Conservation (phyloP, 2,888 invertebrate genomes). For the Erebia ligea region DNA sequence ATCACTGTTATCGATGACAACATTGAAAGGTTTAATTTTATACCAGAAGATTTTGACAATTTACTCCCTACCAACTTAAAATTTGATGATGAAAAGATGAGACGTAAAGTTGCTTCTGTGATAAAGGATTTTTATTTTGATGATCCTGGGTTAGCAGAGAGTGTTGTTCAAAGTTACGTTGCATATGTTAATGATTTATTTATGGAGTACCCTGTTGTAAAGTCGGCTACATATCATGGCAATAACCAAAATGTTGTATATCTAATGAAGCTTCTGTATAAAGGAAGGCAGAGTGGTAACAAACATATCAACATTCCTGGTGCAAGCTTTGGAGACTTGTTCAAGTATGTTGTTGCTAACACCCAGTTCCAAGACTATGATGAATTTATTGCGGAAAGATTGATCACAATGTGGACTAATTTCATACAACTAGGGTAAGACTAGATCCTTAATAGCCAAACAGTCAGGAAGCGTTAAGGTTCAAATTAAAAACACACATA, state of each 20-base stretch:
- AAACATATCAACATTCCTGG: slow-evolving; percentile 25
- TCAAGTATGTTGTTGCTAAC: slow-evolving; percentile 54
- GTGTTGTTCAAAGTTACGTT: slow-evolving; percentile 50
- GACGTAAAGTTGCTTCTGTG: slow-evolving; percentile 54
- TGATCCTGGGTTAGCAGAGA: slow-evolving; percentile 43
- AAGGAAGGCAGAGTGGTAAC: slow-evolving; percentile 18
- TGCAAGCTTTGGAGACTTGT: slow-evolving; percentile 47
- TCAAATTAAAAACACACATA: no score
- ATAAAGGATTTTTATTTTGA: slow-evolving; percentile 66
- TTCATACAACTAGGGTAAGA: slow-evolving; percentile 68
- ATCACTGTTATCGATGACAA: slow-evolving; percentile 48
- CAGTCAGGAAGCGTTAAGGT: no score
- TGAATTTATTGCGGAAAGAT: slow-evolving; percentile 47
- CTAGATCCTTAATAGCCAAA: no score
- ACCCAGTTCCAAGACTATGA: slow-evolving; percentile 44
- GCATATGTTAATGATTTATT: slow-evolving; percentile 66
- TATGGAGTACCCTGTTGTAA: slow-evolving; percentile 63
- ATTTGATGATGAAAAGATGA: slow-evolving; percentile 51
- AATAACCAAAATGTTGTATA: slow-evolving; percentile 57
- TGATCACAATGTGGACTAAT: slow-evolving; percentile 59
- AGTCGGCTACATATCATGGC: slow-evolving; percentile 59
- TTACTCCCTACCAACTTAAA: slow-evolving; percentile 65
- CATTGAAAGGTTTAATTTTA: slow-evolving; percentile 46
- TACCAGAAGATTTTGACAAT: slow-evolving; percentile 55
- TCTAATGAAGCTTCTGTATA: slow-evolving; percentile 57